Conservation (phyloP, 2,888 invertebrate species). For the Pseudanteris insignis region DNA sequence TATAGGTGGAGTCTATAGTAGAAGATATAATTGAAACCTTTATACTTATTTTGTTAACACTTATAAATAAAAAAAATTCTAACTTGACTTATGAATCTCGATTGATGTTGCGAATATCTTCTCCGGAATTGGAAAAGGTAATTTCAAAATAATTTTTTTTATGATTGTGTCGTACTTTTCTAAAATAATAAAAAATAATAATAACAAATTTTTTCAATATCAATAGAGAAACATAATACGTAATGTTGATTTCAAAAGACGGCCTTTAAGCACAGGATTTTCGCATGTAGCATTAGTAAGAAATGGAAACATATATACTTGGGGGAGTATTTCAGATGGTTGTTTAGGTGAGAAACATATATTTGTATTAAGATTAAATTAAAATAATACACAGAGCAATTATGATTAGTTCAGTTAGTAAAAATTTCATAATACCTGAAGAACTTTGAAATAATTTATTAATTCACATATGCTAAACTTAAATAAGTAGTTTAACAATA, state of each 20-base stretch:
- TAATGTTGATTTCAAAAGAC: slow-evolving; percentile 64
- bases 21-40: slow-evolving; percentile 69
- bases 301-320: slow-evolving; percentile 72
- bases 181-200: slow-evolving; percentile 14
- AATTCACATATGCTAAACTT: too few relatives aligned
- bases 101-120: slow-evolving; percentile 54
- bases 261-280: slow-evolving; percentile 71
- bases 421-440: too few relatives aligned
- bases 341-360: slow-evolving; percentile 66
- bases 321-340: slow-evolving; percentile 72
- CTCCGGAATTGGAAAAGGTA: slow-evolving; percentile 54
- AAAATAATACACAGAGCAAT: too few relatives aligned
- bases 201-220: too few relatives aligned
- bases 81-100: slow-evolving; percentile 52
- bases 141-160: slow-evolving; percentile 8
- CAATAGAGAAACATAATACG: slow-evolving; percentile 21
- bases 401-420: too few relatives aligned
- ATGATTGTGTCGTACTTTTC: slow-evolving; percentile 25
- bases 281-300: slow-evolving; percentile 72
- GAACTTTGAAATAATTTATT: too few relatives aligned
- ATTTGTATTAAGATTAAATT: too few relatives aligned
- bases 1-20: slow-evolving; percentile 59
- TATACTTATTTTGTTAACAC: slow-evolving; percentile 66
- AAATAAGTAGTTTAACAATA: too few relatives aligned
- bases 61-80: slow-evolving; percentile 63